A percentile compares a stretch with the other conserved stretches of the same genome.
Conservation (phyloP, 2,888 invertebrate genomes). For the Tolmerus cingulatus region DNA sequence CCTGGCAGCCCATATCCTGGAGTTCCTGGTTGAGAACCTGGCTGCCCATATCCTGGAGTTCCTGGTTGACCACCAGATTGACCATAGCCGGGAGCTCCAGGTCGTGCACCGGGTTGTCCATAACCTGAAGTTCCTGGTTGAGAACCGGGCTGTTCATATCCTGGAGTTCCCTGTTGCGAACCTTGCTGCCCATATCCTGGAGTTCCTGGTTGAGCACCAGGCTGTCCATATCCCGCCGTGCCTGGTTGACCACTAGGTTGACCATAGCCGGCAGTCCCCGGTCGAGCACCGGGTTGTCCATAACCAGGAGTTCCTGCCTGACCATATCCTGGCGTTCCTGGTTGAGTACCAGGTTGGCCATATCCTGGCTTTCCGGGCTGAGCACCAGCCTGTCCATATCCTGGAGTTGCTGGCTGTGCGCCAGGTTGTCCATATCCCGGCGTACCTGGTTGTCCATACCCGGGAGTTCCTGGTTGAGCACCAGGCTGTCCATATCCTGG, state of each 20-base stretch:
- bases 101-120: neutral
- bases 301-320: neutral
- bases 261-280: neutral
- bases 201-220: neutral
- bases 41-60: neutral
- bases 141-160: too few relatives aligned
- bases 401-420: neutral
- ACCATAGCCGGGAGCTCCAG: neutral
- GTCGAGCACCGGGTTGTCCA: neutral
- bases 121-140: neutral
- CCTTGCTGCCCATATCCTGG: neutral
- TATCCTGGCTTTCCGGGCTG: neutral
- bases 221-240: neutral
- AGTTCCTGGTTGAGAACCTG: neutral
- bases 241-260: neutral
- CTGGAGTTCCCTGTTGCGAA: too few relatives aligned
- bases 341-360: neutral
- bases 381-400: neutral
- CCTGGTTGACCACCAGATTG: neutral
- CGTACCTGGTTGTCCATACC: neutral
- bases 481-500: neutral
- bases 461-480: neutral
- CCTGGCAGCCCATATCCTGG: neutral
- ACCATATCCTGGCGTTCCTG: neutral
- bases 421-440: constrained; percentile 5